Base-by-base conservation (phyloP, 2,113 vertebrate genomes). In the Petroica traversi region DNA sequence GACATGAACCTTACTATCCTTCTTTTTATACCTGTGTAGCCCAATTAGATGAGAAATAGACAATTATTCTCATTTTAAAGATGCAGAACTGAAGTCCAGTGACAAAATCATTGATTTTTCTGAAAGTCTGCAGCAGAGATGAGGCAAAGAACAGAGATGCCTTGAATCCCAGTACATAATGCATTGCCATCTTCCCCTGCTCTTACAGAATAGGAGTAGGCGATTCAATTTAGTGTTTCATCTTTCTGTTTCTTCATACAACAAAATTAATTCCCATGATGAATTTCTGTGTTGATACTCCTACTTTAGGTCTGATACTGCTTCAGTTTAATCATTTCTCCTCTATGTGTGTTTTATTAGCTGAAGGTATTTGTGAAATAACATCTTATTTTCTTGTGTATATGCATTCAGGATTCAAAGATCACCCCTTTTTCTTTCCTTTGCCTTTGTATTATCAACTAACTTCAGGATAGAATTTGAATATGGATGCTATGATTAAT, bases 181-280 rank as follows among this genome's bases (percentile, higher is more conserved):
- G 13, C 45, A n/a, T 29, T 85, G 19, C 19, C 40, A 71, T 55
- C 48, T 77, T 91, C 33, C 38, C 23, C 51, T 79, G 33, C 11
- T 95, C 33, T 79, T 69, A 54, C 41, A 85, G 41, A 93, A 85
- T 76, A 76, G 15, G 31, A 92, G 69, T 64, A 79, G 85, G 49
- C 1, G 8, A 72, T 79, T 89, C 54, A 84, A 51, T 87, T 58
- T 94, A 43, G 71, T 78, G 41, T 59, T 89, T 71, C 45, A 85
- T 88, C 49, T 18, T 85, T 82, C 49, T 85, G n/a, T 89, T 89
- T 91, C 58, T 93, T 94, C 74, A 76, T 68, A 57, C 14, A 85
- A 72, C 49, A 55, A n/a, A 90, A 69, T 88, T 96, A 89, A 94
- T 85, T 95, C 51, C 45, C 23, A 59, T 41, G n/a, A 89, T 77